Evolutionary conservation across 2,797 vertebrate species (phyloP), one percentile per base, ranked within the genome.

Genomic region (Aplochiton taeniatus): DNA sequence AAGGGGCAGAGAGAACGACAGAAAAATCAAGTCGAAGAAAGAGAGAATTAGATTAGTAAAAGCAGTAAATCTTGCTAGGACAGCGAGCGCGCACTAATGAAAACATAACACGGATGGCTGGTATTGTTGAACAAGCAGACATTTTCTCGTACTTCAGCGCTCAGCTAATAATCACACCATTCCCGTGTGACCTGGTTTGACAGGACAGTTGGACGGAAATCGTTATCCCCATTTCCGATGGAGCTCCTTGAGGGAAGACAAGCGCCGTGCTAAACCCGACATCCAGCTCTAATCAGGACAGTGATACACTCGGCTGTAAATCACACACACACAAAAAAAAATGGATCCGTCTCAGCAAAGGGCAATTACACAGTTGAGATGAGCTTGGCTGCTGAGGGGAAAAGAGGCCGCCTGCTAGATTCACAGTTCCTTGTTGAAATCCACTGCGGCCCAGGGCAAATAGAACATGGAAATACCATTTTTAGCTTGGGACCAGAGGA

Each of bases 311-410:
- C 17, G 51, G 61, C 62, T 64, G 58, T 65, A 66, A 72, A 50
- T 62, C 62, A 81, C 52, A 71, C n/a, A n/a, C n/a, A n/a, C n/a
- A n/a, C n/a, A n/a, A n/a, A n/a, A n/a, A n/a, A 75, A 71, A 68
- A 63, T 77, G 65, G 20, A 71, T 67, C 63, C 44, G 1, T 80
- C 70, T 72, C 16, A 69, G 66, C 70, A 73, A 69, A 73, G 67
- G 69, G 66, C 57, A 77, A 81, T 83, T 84, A 83, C 80, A 82
- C 79, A 76, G 69, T 54, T 84, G 72, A 76, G 73, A 69, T 51
- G 19, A 71, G 69, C 63, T 79, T 80, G 83, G 69, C 77, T 63
- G 63, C 54, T 69, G 44, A 50, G 43, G 47, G 56, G 62, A 47
- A 62, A 18, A 70, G 50, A 58, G 6, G 66, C 44, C 62, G 72